phyloP scores from a whole-genome alignment of 2,113 vertebrate species.

The Amphiprion percula region DNA sequence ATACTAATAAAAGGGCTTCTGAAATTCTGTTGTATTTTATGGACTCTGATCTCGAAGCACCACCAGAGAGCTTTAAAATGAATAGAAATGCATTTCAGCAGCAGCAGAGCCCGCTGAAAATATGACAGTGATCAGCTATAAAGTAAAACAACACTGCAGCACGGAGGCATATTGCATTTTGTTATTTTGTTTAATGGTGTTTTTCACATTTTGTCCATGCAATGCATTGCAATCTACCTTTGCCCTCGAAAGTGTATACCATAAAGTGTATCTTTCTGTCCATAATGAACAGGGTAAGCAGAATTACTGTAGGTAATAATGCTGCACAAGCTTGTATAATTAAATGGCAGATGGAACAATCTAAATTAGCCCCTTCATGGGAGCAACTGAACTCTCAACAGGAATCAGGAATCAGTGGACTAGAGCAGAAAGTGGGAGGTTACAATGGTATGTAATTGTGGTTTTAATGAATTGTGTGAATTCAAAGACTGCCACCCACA shows the following conservation, averaged over 20 bases:
- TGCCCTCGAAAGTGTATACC: no score
- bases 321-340: constrained; percentile 2
- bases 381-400: constrained; percentile 5
- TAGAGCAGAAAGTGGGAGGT: constrained; percentile 10
- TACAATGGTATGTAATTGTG: constrained; percentile 9
- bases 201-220: constrained; percentile 33
- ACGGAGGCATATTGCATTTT: neutral
- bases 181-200: constrained; percentile 20
- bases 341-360: constrained; percentile 9
- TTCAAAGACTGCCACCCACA: constrained; percentile 16
- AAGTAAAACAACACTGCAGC: neutral
- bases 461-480: constrained; percentile 49
- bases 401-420: constrained; percentile 26
- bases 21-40: neutral
- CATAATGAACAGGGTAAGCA: constrained; percentile 19
- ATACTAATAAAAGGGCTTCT: constrained; percentile 3
- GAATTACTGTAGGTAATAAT: constrained; percentile 33
- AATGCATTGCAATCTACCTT: neutral
- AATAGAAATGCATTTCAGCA: constrained; percentile 13
- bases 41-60: constrained; percentile 8
- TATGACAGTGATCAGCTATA: constrained; percentile 36
- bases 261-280: neutral
- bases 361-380: constrained; percentile 18
- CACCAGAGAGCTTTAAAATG: constrained; percentile 6
- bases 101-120: neutral